These are phyloP conservation scores for Allacma fusca DNA, from an alignment of 2,888 invertebrate genomes.

Conservation along the genomic window DNA sequence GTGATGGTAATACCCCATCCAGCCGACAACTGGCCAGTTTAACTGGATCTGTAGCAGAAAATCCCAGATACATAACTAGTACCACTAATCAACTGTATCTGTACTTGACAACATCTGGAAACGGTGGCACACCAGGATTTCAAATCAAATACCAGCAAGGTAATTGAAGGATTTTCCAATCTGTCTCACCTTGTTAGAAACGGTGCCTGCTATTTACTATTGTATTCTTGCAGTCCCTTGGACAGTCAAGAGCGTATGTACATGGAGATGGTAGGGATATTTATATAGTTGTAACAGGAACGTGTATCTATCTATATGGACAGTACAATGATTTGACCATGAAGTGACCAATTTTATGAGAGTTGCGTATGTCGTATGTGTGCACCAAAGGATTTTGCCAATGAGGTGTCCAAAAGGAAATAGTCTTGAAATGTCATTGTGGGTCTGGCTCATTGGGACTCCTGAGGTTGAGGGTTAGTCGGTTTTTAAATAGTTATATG, in stretches of 20 bases:
- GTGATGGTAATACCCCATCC: conserved; percentile 89
- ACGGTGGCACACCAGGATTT: conserved; percentile 89
- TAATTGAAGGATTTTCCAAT: conserved; percentile 58
- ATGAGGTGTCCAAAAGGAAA: no score
- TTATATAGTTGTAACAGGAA: no score
- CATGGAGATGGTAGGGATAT: no score
- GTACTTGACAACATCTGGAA: conserved; percentile 90
- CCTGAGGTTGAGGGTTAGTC: not conserved
- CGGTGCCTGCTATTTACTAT: no score
- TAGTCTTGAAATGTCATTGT: no score
- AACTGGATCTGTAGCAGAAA: conserved; percentile 79
- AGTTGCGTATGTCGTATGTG: no score
- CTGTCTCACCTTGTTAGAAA: no score
- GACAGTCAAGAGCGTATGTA: no score
- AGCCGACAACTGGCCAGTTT: conserved; percentile 83
- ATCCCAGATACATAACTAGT: conserved; percentile 84
- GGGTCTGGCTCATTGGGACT: not conserved
- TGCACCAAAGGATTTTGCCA: no score
- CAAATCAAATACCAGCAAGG: conserved; percentile 84
- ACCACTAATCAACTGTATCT: conserved; percentile 87
- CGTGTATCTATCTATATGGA: no score
- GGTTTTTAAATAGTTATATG: no score
- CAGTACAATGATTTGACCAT: not conserved
- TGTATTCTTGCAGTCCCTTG: no score
- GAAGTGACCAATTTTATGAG: not conserved